Evolutionary conservation across 2,888 invertebrate genomes (phyloP).

Genomic region (Luperina nickerlii): DNA sequence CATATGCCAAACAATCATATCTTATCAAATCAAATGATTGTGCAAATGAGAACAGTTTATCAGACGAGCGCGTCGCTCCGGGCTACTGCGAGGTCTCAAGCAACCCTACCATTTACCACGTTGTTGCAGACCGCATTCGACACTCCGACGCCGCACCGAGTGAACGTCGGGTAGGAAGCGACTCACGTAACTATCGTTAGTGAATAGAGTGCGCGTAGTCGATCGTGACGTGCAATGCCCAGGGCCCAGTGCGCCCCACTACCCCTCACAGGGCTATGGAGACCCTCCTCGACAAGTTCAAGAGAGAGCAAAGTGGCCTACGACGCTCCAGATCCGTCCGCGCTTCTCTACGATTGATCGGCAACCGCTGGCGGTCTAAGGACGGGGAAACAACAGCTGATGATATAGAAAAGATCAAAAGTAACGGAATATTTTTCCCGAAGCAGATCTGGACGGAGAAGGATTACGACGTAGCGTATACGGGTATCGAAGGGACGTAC

Average conservation of each 20-base stretch:
- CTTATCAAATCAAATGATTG: constrained; percentile 87
- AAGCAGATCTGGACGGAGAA: constrained; percentile 86
- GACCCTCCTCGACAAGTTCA: constrained; percentile 88
- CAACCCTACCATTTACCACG: constrained; percentile 80
- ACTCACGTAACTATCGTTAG: constrained; percentile 88
- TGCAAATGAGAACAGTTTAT: constrained; percentile 87
- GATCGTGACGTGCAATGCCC: constrained; percentile 88
- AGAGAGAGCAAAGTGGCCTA: constrained; percentile 87
- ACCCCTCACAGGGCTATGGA: constrained; percentile 88
- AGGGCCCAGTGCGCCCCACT: constrained; percentile 82
- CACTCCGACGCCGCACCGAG: constrained; percentile 84
- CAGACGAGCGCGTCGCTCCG: constrained; percentile 74
- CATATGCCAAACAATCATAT: constrained; percentile 84
- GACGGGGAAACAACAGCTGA: constrained; percentile 80
- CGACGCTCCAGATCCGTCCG: constrained; percentile 93
- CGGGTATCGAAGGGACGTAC: constrained; percentile 87
- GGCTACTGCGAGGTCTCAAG: constrained; percentile 78
- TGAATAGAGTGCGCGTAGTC: constrained; percentile 89
- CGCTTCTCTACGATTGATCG: constrained; percentile 92
- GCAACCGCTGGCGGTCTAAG: constrained; percentile 90
- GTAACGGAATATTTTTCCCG: constrained; percentile 81
- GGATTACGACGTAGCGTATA: constrained; percentile 84
- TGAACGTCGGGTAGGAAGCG: constrained; percentile 86
- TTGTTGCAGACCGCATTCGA: constrained; percentile 85
- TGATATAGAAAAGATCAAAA: constrained; percentile 80